These are phyloP conservation scores for Drosophila pseudoobscura DNA, from an alignment of 1,140 invertebrate genomes.

Conservation along the genomic window DNA sequence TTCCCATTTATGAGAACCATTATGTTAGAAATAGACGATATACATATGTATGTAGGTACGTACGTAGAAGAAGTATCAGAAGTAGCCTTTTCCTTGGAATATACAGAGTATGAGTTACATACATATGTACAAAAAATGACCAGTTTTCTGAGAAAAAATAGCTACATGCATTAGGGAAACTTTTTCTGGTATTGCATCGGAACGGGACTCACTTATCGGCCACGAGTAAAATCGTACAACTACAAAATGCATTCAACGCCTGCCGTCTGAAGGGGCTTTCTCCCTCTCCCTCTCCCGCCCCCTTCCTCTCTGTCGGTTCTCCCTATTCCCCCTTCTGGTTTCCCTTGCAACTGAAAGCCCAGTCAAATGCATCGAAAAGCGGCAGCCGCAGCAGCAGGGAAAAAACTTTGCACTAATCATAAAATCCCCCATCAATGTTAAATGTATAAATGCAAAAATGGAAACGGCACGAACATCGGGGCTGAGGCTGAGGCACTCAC, in stretches of 20 bases:
- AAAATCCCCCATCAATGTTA: conserved; percentile 56
- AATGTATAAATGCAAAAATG: conserved; percentile 59
- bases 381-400: conserved; percentile 49
- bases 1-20: too few relatives aligned
- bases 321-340: background rate
- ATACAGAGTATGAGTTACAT: too few relatives aligned
- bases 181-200: too few relatives aligned
- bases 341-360: conserved; percentile 65
- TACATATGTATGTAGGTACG: too few relatives aligned
- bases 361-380: conserved; percentile 55
- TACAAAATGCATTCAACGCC: conserved; percentile 68
- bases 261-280: conserved; percentile 30
- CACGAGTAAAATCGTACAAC: conserved; percentile 44
- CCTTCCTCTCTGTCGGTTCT: background rate
- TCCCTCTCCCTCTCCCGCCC: conserved; percentile 26
- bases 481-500: conserved; percentile 44
- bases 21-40: too few relatives aligned
- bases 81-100: too few relatives aligned
- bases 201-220: conserved; percentile 33
- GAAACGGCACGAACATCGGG: conserved; percentile 50
- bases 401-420: conserved; percentile 55
- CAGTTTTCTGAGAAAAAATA: background rate
- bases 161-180: conserved; percentile 2
- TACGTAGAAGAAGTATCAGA: too few relatives aligned
- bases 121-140: background rate